Evolutionary conservation across 2,113 vertebrate genomes (phyloP).

Genomic region (Lepus timidus): DNA sequence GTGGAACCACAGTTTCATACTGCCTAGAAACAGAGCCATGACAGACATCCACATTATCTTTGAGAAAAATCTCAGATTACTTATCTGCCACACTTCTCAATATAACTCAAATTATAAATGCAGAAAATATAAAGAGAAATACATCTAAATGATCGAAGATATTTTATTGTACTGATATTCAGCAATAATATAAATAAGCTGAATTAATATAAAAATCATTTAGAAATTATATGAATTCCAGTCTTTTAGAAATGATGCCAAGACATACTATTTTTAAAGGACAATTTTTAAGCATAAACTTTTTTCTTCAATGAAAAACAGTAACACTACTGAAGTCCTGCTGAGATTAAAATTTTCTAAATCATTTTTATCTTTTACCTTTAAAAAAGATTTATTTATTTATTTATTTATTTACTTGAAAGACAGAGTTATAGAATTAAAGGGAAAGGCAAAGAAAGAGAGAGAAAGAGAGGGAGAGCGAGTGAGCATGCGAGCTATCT

Average conservation of each 20-base stretch:
- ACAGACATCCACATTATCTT: slow-evolving; percentile 52
- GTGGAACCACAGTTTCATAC: slow-evolving; percentile 95
- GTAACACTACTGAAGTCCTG: not conserved
- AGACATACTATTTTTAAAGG: not conserved
- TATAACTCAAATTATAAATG: slow-evolving; percentile 54
- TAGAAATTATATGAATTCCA: not conserved
- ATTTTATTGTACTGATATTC: not conserved
- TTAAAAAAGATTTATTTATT: no score
- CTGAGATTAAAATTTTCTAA: not conserved
- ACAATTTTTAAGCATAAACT: not conserved
- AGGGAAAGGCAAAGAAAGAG: no score
- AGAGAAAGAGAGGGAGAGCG: no score
- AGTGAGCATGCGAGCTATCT: no score
- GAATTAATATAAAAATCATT: slow-evolving; percentile 36
- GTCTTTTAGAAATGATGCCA: slow-evolving; percentile 45
- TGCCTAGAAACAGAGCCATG: slow-evolving; percentile 88
- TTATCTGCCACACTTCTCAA: not conserved
- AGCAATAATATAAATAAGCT: not conserved
- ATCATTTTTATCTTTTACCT: no score
- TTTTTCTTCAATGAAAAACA: slow-evolving; percentile 32
- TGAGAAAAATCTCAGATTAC: slow-evolving; percentile 34
- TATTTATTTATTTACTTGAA: no score
- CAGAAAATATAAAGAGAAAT: slow-evolving; percentile 12
- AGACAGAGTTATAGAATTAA: no score
- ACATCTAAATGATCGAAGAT: not conserved